These are phyloP conservation scores for Drosophila nigromelanica DNA, from an alignment of 1,140 invertebrate species.

Conservation along the genomic window DNA sequence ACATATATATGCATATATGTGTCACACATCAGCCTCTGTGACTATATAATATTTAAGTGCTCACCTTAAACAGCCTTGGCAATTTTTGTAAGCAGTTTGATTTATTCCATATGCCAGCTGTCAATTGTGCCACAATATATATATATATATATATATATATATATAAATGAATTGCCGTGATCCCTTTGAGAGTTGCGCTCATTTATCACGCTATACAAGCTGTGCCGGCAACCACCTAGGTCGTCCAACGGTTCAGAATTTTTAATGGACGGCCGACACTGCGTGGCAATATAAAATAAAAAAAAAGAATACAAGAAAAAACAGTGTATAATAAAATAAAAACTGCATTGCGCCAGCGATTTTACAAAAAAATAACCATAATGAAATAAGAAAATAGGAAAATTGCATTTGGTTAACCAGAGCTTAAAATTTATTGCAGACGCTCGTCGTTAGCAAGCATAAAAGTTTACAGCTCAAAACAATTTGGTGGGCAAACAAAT, in stretches of 20 bases:
- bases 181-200: conserved; percentile 26
- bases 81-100: conserved; percentile 14
- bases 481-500: conserved; percentile 8
- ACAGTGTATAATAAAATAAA: neutral
- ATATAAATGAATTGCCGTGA: conserved; percentile 42
- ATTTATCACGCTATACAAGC: conserved; percentile 22
- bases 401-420: conserved; percentile 52
- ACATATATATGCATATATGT: neutral
- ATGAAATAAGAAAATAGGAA: conserved; percentile 35
- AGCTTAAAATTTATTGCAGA: neutral
- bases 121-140: conserved; percentile 34
- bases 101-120: conserved; percentile 30
- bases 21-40: no score
- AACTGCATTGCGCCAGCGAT: neutral
- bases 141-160: no score
- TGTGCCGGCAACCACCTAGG: conserved; percentile 8
- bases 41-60: neutral
- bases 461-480: neutral
- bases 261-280: conserved; percentile 28
- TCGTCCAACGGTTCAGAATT: neutral
- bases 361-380: conserved; percentile 7
- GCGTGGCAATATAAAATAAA: conserved; percentile 40
- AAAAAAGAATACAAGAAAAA: conserved; percentile 27
- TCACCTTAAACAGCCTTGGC: neutral
- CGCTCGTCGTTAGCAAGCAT: neutral